Percentiles rank a stretch among this genome's conserved stretches.
phyloP scores from a whole-genome alignment of 2,113 vertebrate species.

The Labeo catla region DNA sequence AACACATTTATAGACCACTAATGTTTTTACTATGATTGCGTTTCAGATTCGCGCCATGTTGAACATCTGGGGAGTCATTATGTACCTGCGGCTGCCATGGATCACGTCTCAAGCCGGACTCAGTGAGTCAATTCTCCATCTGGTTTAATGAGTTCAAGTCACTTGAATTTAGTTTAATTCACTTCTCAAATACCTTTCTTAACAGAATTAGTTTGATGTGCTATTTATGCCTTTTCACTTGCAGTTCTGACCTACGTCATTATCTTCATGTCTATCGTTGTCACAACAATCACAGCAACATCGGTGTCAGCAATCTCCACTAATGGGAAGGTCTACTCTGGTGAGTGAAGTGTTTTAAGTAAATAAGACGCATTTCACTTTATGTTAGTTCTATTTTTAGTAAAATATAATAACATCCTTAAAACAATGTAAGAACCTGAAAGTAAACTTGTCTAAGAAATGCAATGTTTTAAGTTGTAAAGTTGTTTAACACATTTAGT shows the following conservation, averaged over 20 bases:
- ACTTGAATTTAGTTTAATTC: neutral
- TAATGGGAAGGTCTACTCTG: slow-evolving; percentile 77
- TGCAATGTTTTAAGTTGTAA: neutral
- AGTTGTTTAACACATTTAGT: neutral
- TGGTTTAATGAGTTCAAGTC: neutral
- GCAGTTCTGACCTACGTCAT: slow-evolving; percentile 78
- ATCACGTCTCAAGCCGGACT: slow-evolving; percentile 77
- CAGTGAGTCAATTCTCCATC: slow-evolving; percentile 63
- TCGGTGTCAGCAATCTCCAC: slow-evolving; percentile 79
- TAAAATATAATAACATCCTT: neutral
- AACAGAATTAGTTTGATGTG: neutral
- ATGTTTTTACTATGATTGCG: neutral
- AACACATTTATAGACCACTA: no score
- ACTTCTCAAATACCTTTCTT: neutral
- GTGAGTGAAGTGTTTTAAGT: slow-evolving; percentile 55
- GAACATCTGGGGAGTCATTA: slow-evolving; percentile 77
- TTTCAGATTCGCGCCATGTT: slow-evolving; percentile 77
- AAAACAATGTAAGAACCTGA: neutral
- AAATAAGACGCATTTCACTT: neutral
- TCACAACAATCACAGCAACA: slow-evolving; percentile 75
- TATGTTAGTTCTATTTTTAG: neutral
- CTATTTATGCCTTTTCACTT: neutral
- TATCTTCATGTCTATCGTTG: slow-evolving; percentile 71
- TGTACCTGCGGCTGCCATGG: slow-evolving; percentile 75
- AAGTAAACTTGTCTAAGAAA: neutral